Evolutionary conservation across 2,888 invertebrate species (phyloP).

Genomic region (Drosophila antonietae): DNA sequence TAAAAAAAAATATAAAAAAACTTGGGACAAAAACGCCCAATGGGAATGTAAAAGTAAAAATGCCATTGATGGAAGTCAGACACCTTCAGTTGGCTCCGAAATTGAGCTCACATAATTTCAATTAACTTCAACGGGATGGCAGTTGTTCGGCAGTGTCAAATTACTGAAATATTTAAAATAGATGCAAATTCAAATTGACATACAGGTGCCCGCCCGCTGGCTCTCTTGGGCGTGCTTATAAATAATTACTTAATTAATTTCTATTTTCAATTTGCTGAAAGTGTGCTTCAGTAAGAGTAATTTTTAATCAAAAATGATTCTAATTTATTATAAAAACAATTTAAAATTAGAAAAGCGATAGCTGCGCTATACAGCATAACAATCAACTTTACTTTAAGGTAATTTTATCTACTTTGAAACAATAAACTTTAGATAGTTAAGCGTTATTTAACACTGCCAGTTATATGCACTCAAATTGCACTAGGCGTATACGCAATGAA

Average conservation of each 20-base stretch:
- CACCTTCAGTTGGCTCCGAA: neutral
- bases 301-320: conserved; percentile 1
- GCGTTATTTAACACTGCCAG: conserved; percentile 23
- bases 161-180: conserved; percentile 22
- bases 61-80: conserved; percentile 10
- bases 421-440: conserved; percentile 13
- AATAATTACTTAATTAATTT: conserved; percentile 11
- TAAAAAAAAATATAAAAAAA: neutral
- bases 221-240: neutral
- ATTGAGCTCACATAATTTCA: conserved; percentile 40
- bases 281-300: neutral
- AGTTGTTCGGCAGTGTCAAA: conserved; percentile 16
- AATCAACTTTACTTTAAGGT: neutral
- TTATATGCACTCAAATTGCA: conserved; percentile 13
- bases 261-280: conserved; percentile 1
- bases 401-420: neutral
- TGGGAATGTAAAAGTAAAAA: conserved; percentile 11
- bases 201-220: neutral
- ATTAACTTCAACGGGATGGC: conserved; percentile 19
- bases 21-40: neutral
- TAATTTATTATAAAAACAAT: conserved; percentile 16
- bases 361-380: neutral
- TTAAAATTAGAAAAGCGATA: conserved; percentile 16
- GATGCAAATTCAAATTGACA: conserved; percentile 1
- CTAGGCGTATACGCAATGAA: conserved; percentile 29